Evolutionary conservation across 2,888 invertebrate genomes (phyloP), one percentile per base, ranked within the genome.

Genomic region (Fissipunctia ypsillon): DNA sequence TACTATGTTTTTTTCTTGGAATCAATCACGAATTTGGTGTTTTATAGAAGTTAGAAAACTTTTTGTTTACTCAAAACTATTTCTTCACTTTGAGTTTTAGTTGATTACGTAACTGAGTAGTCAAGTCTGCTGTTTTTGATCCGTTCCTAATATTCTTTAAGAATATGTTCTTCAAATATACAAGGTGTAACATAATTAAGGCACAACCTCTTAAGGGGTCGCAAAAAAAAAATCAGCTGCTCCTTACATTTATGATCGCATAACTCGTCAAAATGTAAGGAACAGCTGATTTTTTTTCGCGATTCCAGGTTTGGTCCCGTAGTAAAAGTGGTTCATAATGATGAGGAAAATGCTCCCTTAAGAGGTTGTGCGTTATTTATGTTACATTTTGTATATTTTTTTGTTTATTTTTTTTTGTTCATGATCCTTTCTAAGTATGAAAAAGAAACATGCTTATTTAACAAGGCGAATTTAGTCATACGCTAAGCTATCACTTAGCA

Each of bases 1-100:
- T 60, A n/a, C 35, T 7, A 41, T 54, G 28, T 56, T 48, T 43
- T 48, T 43, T 72, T 54, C 45, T 61, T 54, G 16, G 35, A 70
- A 63, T 73, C 38, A 12, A 41, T 73, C 56, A 63, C 31, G 19
- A 45, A 43, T n/a, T 63, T 57, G 6, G 2, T 12, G 38, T 45
- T 71, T 57, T 10, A 7, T 48, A 45, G 31, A 64, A 50, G 35
- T 73, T 25, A 10, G 7, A 41, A n/a, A 25, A 50, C 67, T 41
- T 41, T 57, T 35, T 16, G 12, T 57, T 57, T 41, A 19, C 28
- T 19, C 41, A 3, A 19, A 61, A 31, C 43, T 35, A 35, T 56
- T 45, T 22, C 43, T 68, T 22, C 6, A 16, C 22, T 56, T 70
- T 31, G 41, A 67, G 38, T 28, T 54, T 56, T 5, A 10, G 41